phyloP scores from a whole-genome alignment of 2,888 invertebrate genomes.

The Trisateles emortualis region DNA sequence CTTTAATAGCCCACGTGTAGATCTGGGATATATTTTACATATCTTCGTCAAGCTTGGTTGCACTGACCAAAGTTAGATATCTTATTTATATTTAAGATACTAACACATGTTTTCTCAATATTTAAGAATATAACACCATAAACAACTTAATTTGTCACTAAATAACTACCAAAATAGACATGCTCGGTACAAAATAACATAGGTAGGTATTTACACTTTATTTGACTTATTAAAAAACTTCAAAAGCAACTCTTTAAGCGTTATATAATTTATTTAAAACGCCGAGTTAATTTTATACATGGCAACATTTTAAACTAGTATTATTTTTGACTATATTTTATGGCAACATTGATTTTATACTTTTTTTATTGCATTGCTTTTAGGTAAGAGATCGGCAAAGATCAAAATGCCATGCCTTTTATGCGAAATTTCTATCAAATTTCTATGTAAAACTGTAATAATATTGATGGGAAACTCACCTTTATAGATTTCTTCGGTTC shows the following conservation, averaged over 20 bases:
- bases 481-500: slow-evolving; percentile 83
- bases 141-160: slow-evolving; percentile 30
- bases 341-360: neutral
- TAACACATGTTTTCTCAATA: no score
- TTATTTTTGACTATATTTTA: slow-evolving; percentile 1
- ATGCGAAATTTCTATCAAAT: neutral
- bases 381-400: neutral
- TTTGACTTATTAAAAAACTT: neutral
- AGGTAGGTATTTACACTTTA: no score
- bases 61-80: no score
- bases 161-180: slow-evolving; percentile 45
- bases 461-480: slow-evolving; percentile 63
- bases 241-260: slow-evolving; percentile 28
- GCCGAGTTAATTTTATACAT: slow-evolving; percentile 10
- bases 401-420: slow-evolving; percentile 4
- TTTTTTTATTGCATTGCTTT: neutral
- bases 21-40: no score
- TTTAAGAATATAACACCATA: no score
- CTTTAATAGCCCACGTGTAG: no score
- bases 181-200: no score
- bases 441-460: neutral
- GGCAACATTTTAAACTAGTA: slow-evolving; percentile 5
- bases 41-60: no score
- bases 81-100: no score
- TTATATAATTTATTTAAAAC: slow-evolving; percentile 23